These are phyloP conservation scores for Drosophila baimaii DNA, from an alignment of 1,140 invertebrate genomes.

Conservation along the genomic window DNA sequence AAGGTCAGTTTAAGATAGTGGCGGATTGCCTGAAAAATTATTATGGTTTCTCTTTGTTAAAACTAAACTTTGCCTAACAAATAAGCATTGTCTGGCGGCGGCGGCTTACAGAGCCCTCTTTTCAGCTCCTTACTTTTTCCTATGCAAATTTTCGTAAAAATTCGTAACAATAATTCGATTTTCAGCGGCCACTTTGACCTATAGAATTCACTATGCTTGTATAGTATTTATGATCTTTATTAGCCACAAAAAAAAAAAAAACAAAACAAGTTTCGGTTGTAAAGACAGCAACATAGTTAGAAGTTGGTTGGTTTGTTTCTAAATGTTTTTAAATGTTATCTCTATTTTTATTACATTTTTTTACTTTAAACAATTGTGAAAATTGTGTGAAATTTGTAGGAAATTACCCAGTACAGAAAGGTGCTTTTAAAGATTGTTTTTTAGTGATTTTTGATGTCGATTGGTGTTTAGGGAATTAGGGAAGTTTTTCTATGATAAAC, in stretches of 20 bases:
- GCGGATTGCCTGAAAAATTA: background rate
- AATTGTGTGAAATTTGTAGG: no score
- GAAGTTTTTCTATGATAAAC: no score
- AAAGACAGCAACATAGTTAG: background rate
- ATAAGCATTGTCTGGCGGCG: background rate
- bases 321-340: background rate
- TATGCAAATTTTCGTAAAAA: background rate
- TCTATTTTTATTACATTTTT: background rate
- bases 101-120: background rate
- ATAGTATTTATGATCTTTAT: background rate
- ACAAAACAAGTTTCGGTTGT: background rate
- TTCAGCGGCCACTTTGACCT: background rate
- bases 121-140: background rate
- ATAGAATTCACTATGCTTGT: background rate
- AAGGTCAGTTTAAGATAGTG: slow-evolving; percentile 10
- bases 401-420: no score
- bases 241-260: no score
- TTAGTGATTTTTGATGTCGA: no score
- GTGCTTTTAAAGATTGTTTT: no score
- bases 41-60: background rate
- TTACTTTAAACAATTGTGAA: background rate
- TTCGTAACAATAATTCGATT: background rate
- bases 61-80: background rate
- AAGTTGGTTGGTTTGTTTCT: background rate
- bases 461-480: no score